Percentiles rank a stretch among this genome's conserved stretches.
These are phyloP conservation scores for Eristalinus sepulchralis DNA, from an alignment of 2,888 invertebrate species.

Conservation along the genomic window DNA sequence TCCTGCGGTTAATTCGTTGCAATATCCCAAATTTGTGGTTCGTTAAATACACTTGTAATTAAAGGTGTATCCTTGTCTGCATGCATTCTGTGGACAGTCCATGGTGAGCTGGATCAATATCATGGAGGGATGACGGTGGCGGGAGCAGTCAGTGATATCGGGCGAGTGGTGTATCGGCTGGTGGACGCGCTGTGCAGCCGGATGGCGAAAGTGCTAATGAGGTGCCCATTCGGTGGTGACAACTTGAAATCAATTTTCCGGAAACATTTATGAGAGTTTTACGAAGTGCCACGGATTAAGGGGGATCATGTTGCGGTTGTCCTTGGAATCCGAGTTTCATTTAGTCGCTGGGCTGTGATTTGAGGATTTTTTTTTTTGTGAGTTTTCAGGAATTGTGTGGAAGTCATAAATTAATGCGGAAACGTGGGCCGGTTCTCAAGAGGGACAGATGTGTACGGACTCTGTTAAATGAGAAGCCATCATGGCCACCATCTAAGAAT, in stretches of 20 bases:
- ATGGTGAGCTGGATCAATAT: neutral
- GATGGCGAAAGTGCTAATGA: slow-evolving; percentile 4
- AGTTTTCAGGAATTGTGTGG: too few species aligned
- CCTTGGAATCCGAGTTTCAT: neutral
- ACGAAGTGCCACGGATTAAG: neutral
- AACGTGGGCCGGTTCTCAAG: too few species aligned
- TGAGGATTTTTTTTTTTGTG: too few species aligned
- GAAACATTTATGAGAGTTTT: neutral
- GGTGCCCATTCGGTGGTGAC: slow-evolving; percentile 8
- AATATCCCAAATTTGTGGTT: slow-evolving; percentile 71
- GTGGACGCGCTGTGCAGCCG: neutral
- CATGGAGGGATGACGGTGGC: neutral
- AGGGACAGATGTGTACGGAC: too few species aligned
- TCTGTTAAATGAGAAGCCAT: too few species aligned
- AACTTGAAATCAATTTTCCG: slow-evolving; percentile 36
- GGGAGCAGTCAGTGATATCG: neutral
- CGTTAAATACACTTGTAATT: slow-evolving; percentile 50
- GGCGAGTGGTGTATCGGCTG: neutral
- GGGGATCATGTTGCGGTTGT: neutral
- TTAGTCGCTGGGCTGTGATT: too few species aligned
- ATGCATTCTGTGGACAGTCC: neutral
- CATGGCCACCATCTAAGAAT: too few species aligned
- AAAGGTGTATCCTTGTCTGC: slow-evolving; percentile 27
- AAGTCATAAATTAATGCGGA: too few species aligned
- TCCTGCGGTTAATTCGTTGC: slow-evolving; percentile 74